These are phyloP conservation scores for Parnassius mnemosyne DNA, from an alignment of 2,888 invertebrate genomes.

Conservation along the genomic window DNA sequence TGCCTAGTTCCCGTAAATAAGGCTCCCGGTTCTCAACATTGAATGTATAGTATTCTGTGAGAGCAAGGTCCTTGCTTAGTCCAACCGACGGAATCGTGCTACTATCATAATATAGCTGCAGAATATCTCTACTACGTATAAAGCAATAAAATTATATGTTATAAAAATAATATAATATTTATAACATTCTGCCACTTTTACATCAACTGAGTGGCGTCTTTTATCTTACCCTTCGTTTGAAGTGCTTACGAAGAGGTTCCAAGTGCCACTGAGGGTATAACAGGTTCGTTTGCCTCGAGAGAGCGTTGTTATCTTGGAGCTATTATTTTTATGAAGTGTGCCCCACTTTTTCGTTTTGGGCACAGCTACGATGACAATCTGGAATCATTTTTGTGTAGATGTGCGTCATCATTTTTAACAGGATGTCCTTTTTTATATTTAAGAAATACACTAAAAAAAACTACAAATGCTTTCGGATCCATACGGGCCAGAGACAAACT, in stretches of 20 bases:
- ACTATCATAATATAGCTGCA: no score
- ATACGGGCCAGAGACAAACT: no score
- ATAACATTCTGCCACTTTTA: background rate
- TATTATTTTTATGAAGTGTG: slow-evolving; percentile 1
- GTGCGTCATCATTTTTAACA: no score
- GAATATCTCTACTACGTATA: no score
- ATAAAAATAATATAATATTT: background rate
- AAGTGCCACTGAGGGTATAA: slow-evolving; percentile 2
- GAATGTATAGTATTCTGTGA: no score
- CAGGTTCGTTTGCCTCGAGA: slow-evolving; percentile 5
- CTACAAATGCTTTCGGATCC: no score
- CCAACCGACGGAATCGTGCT: background rate
- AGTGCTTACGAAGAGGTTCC: background rate
- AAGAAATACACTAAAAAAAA: no score
- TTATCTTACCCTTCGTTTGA: slow-evolving; percentile 2
- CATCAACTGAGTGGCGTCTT: background rate
- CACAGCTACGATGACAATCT: background rate
- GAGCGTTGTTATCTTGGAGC: slow-evolving; percentile 5
- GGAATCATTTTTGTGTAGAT: no score
- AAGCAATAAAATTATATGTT: no score
- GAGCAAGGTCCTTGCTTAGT: background rate
- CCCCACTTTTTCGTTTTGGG: background rate
- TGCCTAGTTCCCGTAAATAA: no score
- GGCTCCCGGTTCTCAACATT: no score
- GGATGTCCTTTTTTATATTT: no score